A percentile compares a stretch with the other conserved stretches of the same genome.
These are phyloP conservation scores for Microchrysa polita DNA, from an alignment of 2,888 invertebrate genomes.

Conservation along the genomic window DNA sequence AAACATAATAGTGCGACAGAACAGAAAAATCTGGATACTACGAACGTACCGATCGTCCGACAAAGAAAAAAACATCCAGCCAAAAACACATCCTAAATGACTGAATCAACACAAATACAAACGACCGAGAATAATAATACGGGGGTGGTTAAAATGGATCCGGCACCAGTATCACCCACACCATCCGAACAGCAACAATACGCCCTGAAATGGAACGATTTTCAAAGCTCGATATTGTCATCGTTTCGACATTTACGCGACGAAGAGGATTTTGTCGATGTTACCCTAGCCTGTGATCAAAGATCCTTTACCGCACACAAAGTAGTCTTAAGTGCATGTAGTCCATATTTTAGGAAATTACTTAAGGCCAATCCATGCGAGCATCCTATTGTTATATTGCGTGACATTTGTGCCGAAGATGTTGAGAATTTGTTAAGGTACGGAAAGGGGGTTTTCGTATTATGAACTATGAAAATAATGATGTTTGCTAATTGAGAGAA, in stretches of 20 bases:
- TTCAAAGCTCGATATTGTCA: slow-evolving; percentile 89
- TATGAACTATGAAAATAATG: background rate
- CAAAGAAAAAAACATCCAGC: background rate
- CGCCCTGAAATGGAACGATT: slow-evolving; percentile 94
- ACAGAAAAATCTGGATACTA: background rate
- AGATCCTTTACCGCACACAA: slow-evolving; percentile 91
- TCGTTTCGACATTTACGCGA: slow-evolving; percentile 89
- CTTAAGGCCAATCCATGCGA: slow-evolving; percentile 91
- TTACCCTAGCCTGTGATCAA: slow-evolving; percentile 90
- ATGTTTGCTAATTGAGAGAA: background rate
- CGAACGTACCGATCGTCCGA: no score
- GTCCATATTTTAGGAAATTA: slow-evolving; percentile 88
- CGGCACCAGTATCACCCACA: slow-evolving; percentile 66
- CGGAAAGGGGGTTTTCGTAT: background rate
- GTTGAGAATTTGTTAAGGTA: slow-evolving; percentile 86
- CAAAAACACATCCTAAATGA: slow-evolving; percentile 57
- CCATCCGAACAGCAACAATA: slow-evolving; percentile 86
- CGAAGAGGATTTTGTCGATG: slow-evolving; percentile 93
- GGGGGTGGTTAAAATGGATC: slow-evolving; percentile 65
- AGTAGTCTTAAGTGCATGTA: slow-evolving; percentile 90
- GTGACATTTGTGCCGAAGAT: slow-evolving; percentile 86
- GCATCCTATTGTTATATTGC: slow-evolving; percentile 87
- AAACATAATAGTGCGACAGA: background rate
- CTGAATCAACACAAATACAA: slow-evolving; percentile 65
- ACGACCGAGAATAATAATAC: slow-evolving; percentile 64